Base-by-base conservation (phyloP, 2,797 vertebrate genomes). In the Alcedo atthis region DNA sequence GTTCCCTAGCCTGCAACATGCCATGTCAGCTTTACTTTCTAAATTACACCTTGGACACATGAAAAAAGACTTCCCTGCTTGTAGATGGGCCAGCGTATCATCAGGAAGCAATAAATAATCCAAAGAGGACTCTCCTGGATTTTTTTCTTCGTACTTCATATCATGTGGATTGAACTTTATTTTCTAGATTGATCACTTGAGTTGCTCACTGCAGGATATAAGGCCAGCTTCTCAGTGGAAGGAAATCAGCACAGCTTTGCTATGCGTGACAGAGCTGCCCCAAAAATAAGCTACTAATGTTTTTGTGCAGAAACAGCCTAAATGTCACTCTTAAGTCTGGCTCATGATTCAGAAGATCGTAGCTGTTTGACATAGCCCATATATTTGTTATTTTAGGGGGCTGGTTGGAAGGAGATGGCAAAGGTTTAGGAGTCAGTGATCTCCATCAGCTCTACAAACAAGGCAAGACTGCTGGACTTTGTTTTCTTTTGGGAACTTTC, bases 401-500 rank as follows among this genome's bases (percentile, higher is more conserved):
- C 55, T 89, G 68, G 58, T 37, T 90, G 81, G 78, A 91, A 85
- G 45, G 79, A 58, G 90, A 91, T 87, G 85, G 86, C 95, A 96
- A 95, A 97, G 87, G 81, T 85, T 96, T 96, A 93, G 79, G 90
- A 96, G 73, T 90, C 89, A 93, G 49, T 87, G 76, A 81, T 94
- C 84, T 94, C 93, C 94, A 89, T 92, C 91, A 89, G 93, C 91
- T 96, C 81, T 93, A 89, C 92, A 95, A 95, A 93, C 91, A 95
- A 86, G 58, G 62, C 90, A 75, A 88, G 67, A 86, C 92, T 93
- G 84, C 92, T 92, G 85, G 92, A 66, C 84, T 91, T 96, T 94
- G 87, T 96, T 95, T 91, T 95, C 86, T 85, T 96, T 94, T 92
- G 95, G 77, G 89, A 82, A 13, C 58, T 75, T 84, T 96, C 96